Conservation (phyloP, 1,140 invertebrate species). For the Caenorhabditis elegans region DNA sequence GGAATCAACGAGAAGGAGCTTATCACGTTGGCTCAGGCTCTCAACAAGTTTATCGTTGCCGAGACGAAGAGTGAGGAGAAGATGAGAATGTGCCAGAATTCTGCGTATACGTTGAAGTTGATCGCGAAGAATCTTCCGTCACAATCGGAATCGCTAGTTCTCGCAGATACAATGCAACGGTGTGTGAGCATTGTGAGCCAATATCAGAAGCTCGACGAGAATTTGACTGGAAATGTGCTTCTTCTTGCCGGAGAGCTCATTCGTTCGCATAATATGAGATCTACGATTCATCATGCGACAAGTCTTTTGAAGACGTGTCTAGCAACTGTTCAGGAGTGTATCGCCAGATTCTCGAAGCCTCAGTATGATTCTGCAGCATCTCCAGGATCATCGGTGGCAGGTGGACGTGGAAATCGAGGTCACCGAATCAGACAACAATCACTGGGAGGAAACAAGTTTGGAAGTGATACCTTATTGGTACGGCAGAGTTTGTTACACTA, state of each 20-base stretch:
- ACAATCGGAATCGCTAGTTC: conserved; percentile 38
- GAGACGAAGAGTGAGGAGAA: conserved; percentile 40
- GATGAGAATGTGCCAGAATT: conserved; percentile 47
- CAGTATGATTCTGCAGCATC: background rate
- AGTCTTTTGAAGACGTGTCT: conserved; percentile 38
- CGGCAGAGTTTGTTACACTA: too few relatives aligned
- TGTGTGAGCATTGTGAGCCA: conserved; percentile 27
- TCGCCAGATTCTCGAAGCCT: background rate
- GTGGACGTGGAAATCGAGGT: background rate
- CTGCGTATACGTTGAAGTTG: conserved; percentile 46
- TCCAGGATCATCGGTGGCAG: background rate
- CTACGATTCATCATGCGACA: conserved; percentile 42
- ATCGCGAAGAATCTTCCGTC: conserved; percentile 42
- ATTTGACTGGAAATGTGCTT: conserved; percentile 43
- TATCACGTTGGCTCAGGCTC: conserved; percentile 16
- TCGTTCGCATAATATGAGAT: conserved; percentile 48
- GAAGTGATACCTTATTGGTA: conserved; percentile 42
- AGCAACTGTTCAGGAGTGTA: conserved; percentile 37
- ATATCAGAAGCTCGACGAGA: conserved; percentile 42
- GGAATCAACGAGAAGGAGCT: conserved; percentile 45
- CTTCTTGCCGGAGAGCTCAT: conserved; percentile 48
- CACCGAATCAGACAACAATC: conserved; percentile 42
- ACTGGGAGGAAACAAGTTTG: conserved; percentile 35
- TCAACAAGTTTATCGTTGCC: conserved; percentile 44
- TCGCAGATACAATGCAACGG: conserved; percentile 40